A percentile compares a stretch with the other conserved stretches of the same genome.
These are phyloP conservation scores for Lichenostomus cassidix DNA, from an alignment of 2,113 vertebrate genomes.

Conservation along the genomic window DNA sequence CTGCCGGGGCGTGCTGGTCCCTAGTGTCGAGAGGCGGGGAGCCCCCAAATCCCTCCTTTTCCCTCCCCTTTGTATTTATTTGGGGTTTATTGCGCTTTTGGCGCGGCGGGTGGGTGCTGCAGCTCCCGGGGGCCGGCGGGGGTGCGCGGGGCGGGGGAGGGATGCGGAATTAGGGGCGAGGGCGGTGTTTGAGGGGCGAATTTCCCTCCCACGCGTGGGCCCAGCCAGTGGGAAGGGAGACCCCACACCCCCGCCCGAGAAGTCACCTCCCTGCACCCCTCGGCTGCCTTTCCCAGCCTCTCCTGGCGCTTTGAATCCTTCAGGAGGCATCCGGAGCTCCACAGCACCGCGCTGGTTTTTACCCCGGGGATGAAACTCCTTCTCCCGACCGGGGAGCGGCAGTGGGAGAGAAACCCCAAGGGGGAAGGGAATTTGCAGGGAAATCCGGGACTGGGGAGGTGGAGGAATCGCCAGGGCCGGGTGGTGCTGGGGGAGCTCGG, in stretches of 20 bases:
- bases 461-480: neutral
- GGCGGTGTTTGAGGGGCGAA: neutral
- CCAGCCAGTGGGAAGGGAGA: neutral
- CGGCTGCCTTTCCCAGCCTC: neutral
- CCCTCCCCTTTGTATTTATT: neutral
- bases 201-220: neutral
- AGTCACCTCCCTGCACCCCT: neutral
- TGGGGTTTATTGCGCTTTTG: neutral
- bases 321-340: neutral
- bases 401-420: neutral
- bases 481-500: neutral
- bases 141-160: neutral
- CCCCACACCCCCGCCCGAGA: neutral
- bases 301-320: fast-evolving
- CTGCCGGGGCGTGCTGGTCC: neutral
- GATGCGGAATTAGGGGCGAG: neutral
- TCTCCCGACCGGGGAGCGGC: fast-evolving
- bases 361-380: neutral
- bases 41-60: neutral
- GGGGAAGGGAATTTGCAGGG: neutral
- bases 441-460: neutral
- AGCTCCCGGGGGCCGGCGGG: neutral
- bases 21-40: fast-evolving
- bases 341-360: neutral
- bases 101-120: neutral